Evolutionary conservation across 2,888 invertebrate genomes (phyloP).

Genomic region (Drosophila meridionalis): DNA sequence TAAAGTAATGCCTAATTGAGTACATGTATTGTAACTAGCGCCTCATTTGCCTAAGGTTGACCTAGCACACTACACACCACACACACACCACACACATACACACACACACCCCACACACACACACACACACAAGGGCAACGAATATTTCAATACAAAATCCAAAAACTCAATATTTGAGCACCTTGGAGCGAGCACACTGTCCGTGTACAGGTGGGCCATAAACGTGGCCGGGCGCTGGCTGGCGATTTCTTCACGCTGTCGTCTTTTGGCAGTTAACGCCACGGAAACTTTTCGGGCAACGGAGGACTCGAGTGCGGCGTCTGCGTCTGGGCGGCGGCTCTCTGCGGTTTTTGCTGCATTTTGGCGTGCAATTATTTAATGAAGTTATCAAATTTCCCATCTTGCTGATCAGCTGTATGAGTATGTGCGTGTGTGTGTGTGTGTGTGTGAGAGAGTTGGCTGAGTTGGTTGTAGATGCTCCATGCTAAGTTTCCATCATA

Average conservation of each 20-base stretch:
- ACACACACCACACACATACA: conserved; percentile 10
- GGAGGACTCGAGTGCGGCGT: conserved; percentile 14
- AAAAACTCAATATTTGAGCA: conserved; percentile 80
- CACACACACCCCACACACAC: conserved; percentile 8
- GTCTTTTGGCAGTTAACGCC: conserved; percentile 76
- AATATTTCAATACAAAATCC: conserved; percentile 74
- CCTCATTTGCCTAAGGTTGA: conserved; percentile 71
- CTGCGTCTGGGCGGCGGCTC: conserved; percentile 42
- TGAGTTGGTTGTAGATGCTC: conserved; percentile 40
- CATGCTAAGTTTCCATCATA: conserved; percentile 35
- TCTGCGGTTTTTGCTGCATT: conserved; percentile 66
- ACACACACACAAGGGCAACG: background rate
- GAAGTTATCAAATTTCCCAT: conserved; percentile 78
- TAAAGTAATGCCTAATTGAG: conserved; percentile 65
- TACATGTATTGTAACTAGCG: conserved; percentile 56
- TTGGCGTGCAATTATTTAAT: conserved; percentile 80
- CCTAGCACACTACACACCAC: conserved; percentile 23
- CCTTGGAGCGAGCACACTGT: conserved; percentile 24
- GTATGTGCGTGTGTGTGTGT: conserved; percentile 14
- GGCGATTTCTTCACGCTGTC: conserved; percentile 26
- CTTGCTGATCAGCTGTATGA: conserved; percentile 61
- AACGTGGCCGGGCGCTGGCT: conserved; percentile 35
- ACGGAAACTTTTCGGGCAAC: conserved; percentile 58
- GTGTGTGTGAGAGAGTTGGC: background rate
- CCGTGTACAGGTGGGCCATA: conserved; percentile 23